These are phyloP conservation scores for Strix occidentalis DNA, from an alignment of 2,797 vertebrate genomes.

Conservation along the genomic window DNA sequence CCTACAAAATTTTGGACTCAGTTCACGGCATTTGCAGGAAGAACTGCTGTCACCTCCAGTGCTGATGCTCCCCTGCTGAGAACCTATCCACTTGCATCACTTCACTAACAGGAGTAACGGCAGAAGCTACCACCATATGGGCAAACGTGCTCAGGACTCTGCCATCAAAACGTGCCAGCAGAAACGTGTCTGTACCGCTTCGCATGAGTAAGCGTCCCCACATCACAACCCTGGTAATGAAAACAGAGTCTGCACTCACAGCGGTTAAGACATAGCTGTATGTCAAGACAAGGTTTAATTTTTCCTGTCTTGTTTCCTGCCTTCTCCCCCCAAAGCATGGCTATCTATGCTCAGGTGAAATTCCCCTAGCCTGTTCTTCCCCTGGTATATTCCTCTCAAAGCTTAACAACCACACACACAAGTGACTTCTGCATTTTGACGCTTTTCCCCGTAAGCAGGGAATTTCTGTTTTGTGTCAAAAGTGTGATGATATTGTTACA, in stretches of 20 bases:
- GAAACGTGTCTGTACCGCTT: accelerated
- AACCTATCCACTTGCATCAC: neutral
- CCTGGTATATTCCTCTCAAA: neutral
- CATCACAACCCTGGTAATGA: neutral
- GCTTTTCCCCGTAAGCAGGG: neutral
- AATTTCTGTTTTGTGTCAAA: neutral
- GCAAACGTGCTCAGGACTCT: neutral
- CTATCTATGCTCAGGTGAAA: neutral
- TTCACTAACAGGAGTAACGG: neutral
- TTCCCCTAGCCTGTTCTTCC: neutral
- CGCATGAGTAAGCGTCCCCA: neutral
- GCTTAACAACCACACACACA: accelerated
- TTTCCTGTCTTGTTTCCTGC: neutral
- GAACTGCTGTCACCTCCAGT: neutral
- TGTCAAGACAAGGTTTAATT: accelerated
- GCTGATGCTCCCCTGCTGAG: neutral
- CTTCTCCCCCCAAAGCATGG: accelerated
- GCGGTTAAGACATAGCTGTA: accelerated
- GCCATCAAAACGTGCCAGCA: neutral
- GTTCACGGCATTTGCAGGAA: neutral
- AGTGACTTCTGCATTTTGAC: neutral
- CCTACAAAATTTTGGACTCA: accelerated
- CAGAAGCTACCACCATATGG: neutral
- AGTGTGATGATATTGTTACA: neutral
- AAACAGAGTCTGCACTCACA: neutral